Evolutionary conservation across 37 sponge, comb jelly and placozoan genomes (phyloP).

Genomic region (Cladorhizidae sp.): DNA sequence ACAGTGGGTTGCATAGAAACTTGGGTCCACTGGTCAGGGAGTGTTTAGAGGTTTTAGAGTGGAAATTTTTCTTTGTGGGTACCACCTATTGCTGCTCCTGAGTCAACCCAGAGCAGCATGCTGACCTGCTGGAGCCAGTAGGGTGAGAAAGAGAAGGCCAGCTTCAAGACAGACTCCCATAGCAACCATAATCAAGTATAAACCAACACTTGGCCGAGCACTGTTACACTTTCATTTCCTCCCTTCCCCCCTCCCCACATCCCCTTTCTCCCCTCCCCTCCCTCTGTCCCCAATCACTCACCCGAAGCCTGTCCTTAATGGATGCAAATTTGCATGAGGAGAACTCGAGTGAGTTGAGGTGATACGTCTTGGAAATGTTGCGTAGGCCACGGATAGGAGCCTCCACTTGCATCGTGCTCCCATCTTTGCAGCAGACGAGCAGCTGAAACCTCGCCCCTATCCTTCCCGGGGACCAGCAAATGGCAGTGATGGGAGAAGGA

Average conservation of each 20-base stretch:
- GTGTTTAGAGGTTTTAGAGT: too few relatives aligned
- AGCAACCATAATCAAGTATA: too few relatives aligned
- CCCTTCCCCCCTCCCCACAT: too few relatives aligned
- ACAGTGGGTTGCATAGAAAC: too few relatives aligned
- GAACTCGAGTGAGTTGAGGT: conserved; percentile 50
- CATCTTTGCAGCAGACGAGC: conserved; percentile 88
- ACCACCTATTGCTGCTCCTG: too few relatives aligned
- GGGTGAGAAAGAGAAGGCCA: too few relatives aligned
- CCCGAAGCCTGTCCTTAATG: conserved; percentile 82
- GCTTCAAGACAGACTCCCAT: too few relatives aligned
- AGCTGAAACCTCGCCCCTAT: conserved; percentile 28
- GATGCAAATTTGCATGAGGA: conserved; percentile 50
- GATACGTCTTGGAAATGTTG: conserved; percentile 71
- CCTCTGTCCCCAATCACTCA: background rate
- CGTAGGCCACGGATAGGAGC: conserved; percentile 57
- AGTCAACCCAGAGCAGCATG: too few relatives aligned
- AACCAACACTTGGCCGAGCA: too few relatives aligned
- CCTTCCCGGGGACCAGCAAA: conserved; percentile 60
- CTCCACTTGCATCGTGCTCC: conserved; percentile 73
- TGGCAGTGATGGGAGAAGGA: conserved; percentile 76
- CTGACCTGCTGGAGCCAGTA: too few relatives aligned
- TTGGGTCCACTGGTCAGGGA: too few relatives aligned
- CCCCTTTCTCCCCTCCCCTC: background rate
- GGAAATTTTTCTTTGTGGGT: too few relatives aligned
- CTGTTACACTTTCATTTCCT: background rate